Evolutionary conservation across 1,140 invertebrate species (phyloP).

Genomic region (Drosophila lini): DNA sequence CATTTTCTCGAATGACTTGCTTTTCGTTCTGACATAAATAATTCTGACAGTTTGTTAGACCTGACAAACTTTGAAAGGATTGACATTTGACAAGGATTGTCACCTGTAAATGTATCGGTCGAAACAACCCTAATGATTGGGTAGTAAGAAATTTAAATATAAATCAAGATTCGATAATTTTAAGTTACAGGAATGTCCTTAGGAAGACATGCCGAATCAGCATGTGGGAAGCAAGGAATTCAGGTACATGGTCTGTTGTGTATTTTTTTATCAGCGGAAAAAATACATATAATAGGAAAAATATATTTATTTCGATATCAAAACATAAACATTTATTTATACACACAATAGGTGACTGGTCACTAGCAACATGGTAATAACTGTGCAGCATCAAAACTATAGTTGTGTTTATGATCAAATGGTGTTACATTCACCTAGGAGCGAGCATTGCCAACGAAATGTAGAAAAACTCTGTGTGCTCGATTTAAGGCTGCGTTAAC

Average conservation of each 20-base stretch:
- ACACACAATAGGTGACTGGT: neutral
- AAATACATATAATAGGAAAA: too few species aligned
- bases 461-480: conserved; percentile 2
- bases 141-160: too few species aligned
- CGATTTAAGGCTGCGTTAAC: conserved; percentile 8
- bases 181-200: too few species aligned
- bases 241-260: too few species aligned
- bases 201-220: too few species aligned
- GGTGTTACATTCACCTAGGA: neutral
- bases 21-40: neutral
- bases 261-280: too few species aligned
- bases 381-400: conserved; percentile 4
- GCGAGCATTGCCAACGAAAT: conserved; percentile 1
- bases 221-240: too few species aligned
- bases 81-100: neutral
- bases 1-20: neutral
- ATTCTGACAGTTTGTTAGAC: neutral
- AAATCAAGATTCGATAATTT: too few species aligned
- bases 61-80: neutral
- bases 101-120: neutral
- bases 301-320: neutral
- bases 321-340: neutral
- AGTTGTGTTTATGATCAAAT: neutral
- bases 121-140: neutral
- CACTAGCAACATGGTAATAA: neutral